Evolutionary conservation across 2,113 vertebrate genomes (phyloP), one percentile per base, ranked within the genome.

Genomic region (Grus americana): DNA sequence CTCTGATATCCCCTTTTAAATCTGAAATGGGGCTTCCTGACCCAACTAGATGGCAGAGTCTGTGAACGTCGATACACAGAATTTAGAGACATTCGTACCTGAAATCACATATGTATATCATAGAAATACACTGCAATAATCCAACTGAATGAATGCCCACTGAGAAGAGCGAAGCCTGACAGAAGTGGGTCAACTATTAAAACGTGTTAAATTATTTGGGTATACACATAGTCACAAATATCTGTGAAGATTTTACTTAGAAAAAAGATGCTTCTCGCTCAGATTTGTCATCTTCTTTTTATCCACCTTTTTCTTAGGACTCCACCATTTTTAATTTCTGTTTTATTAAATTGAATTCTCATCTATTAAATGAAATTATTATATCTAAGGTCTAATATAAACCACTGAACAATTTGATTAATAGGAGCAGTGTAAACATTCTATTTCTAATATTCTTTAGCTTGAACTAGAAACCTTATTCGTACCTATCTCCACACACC

Each of bases 61-160:
- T 66, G 63, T 26, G 40, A 50, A 36, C 1, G 8, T 0, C 7
- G 5, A 47, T 17, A 61, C 10, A 13, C 1, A 20, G 29, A 62
- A 76, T 42, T 58, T 40, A 24, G 15, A 68, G 30, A 50, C 8
- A 13, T 36, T 32, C 0, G 1, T 5, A 54, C 26, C 44, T 44
- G 5, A 54, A 86, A 44, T 42, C 42, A 32, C n/a, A 21, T 0
- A 21, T 2, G 23, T 15, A 2, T 13, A 29, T 18, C 15, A 11
- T 18, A 61, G 89, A 80, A 85, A 85, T 12, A 38, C 11, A 46
- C 32, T 6, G 0, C 6, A 58, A 52, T n/a, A 57, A 78, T 22
- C 36, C 63, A 40, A 0, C 7, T 8, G 18, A 34, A 17, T 21
- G 11, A 44, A 11, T 12, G 15, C 2, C 40, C 70, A 57, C 12